phyloP scores from a whole-genome alignment of 2,888 invertebrate genomes.

The Orthonevra nobilis region DNA sequence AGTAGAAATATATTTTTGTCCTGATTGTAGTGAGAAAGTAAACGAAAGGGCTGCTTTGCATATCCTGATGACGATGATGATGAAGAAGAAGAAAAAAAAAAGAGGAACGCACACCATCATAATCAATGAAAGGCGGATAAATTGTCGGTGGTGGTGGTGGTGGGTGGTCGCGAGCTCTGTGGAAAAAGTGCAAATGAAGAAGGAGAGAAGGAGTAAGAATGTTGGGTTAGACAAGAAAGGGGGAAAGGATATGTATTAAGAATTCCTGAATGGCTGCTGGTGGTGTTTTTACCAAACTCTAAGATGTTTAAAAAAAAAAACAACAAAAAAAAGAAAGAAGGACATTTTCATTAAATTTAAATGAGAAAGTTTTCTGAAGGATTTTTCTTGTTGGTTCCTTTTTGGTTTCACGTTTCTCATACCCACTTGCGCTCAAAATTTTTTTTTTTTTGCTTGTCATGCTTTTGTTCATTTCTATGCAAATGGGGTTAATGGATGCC shows the following conservation, averaged over 20 bases:
- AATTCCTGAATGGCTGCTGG: conserved; percentile 65
- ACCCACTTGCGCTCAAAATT: conserved; percentile 65
- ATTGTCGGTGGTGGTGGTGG: conserved; percentile 34
- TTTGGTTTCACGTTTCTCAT: conserved; percentile 44
- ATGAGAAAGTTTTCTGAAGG: conserved; percentile 67
- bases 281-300: conserved; percentile 47
- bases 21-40: conserved; percentile 68
- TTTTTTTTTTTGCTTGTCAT: conserved; percentile 16
- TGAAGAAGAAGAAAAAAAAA: conserved; percentile 17
- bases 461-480: conserved; percentile 60
- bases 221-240: conserved; percentile 54
- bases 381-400: conserved; percentile 33
- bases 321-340: conserved; percentile 62
- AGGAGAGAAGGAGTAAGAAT: conserved; percentile 66
- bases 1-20: conserved; percentile 64
- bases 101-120: conserved; percentile 66
- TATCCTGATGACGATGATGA: conserved; percentile 65
- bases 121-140: conserved; percentile 67
- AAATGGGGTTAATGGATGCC: conserved; percentile 65
- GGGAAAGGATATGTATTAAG: conserved; percentile 62
- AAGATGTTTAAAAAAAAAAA: conserved; percentile 28
- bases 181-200: conserved; percentile 68
- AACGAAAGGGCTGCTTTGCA: conserved; percentile 71
- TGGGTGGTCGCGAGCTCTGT: conserved; percentile 7
- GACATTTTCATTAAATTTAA: conserved; percentile 71